phyloP scores from a whole-genome alignment of 2,113 vertebrate species.

The Nipponia nippon region DNA sequence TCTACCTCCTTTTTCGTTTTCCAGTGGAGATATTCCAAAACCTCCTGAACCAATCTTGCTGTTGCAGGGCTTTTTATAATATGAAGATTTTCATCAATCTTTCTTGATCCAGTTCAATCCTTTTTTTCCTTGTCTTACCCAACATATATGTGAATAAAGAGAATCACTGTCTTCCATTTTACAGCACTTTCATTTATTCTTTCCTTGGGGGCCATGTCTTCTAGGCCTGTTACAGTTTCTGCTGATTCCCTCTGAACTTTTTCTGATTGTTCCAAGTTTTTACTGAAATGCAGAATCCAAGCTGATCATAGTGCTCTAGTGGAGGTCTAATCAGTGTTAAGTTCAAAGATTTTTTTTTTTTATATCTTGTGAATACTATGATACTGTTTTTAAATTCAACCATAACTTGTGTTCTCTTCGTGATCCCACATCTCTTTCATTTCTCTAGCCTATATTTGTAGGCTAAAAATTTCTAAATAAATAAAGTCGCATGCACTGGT shows the following conservation, averaged over 20 bases:
- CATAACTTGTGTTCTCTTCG: neutral
- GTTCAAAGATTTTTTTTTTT: neutral
- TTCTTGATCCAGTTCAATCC: neutral
- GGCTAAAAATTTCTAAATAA: neutral
- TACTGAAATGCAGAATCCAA: neutral
- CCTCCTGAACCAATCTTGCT: neutral
- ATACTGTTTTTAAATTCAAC: neutral
- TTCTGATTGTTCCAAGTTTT: neutral
- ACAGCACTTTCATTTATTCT: neutral
- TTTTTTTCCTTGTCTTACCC: neutral
- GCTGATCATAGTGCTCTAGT: neutral
- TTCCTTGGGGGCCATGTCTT: neutral
- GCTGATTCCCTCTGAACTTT: neutral
- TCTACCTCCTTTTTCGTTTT: neutral
- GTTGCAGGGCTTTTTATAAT: neutral
- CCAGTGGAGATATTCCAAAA: neutral
- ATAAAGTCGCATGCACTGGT: neutral
- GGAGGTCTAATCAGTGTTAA: neutral
- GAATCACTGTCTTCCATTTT: neutral
- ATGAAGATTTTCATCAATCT: neutral
- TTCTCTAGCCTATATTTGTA: neutral
- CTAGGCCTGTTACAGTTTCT: neutral
- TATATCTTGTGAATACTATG: neutral
- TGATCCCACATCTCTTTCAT: neutral
- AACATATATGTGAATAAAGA: neutral